These are phyloP conservation scores for Volucella inanis DNA, from an alignment of 2,888 invertebrate genomes.

Conservation along the genomic window DNA sequence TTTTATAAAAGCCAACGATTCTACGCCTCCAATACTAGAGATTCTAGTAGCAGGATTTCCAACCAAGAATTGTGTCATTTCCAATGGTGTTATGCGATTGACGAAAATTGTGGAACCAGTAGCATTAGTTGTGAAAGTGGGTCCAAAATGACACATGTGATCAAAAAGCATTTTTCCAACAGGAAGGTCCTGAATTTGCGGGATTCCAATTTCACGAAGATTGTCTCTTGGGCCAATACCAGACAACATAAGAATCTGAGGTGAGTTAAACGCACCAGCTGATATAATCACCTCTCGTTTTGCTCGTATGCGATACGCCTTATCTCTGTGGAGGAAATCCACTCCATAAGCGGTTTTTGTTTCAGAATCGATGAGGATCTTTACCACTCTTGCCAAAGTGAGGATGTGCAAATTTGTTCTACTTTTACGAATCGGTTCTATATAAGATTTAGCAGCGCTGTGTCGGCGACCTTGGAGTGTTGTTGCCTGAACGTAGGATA, in stretches of 20 bases:
- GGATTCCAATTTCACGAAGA: slow-evolving; percentile 84
- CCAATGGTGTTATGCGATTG: slow-evolving; percentile 62
- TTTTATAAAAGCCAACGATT: slow-evolving; percentile 87
- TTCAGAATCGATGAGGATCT: slow-evolving; percentile 86
- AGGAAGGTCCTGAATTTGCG: slow-evolving; percentile 86
- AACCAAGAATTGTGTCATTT: slow-evolving; percentile 76
- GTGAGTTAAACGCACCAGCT: slow-evolving; percentile 94
- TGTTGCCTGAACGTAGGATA: slow-evolving; percentile 87
- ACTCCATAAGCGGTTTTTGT: slow-evolving; percentile 88
- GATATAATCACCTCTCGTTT: slow-evolving; percentile 92
- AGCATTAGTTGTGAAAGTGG: slow-evolving; percentile 81
- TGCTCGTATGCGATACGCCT: slow-evolving; percentile 84
- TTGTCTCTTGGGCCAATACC: slow-evolving; percentile 86
- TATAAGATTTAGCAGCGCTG: slow-evolving; percentile 87
- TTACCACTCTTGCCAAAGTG: slow-evolving; percentile 86
- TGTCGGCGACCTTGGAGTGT: slow-evolving; percentile 86
- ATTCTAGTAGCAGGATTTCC: slow-evolving; percentile 83
- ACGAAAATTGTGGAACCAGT: slow-evolving; percentile 78
- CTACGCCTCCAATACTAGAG: slow-evolving; percentile 85
- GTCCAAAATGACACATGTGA: slow-evolving; percentile 82
- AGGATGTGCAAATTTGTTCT: slow-evolving; percentile 87
- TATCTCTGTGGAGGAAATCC: slow-evolving; percentile 85
- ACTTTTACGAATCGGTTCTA: slow-evolving; percentile 84
- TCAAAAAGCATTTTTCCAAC: slow-evolving; percentile 88
- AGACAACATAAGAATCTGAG: slow-evolving; percentile 94